phyloP scores from a whole-genome alignment of 2,888 invertebrate species.

The Monoplex corrugatus region DNA sequence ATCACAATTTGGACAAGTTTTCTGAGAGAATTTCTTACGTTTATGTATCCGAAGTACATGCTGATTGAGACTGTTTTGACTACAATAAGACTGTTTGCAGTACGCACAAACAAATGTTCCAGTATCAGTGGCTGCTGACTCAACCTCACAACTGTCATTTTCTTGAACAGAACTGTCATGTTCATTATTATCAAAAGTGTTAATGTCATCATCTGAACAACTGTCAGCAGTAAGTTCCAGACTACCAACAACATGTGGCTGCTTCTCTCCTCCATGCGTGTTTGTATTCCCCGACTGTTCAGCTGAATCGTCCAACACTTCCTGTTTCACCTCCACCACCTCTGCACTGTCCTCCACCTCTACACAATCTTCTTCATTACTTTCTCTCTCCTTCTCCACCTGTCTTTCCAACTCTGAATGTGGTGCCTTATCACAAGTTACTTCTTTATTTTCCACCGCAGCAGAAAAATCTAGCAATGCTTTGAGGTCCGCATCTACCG shows the following conservation, averaged over 20 bases:
- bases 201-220: neutral
- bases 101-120: neutral
- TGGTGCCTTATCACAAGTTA: neutral
- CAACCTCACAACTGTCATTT: neutral
- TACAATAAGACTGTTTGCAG: neutral
- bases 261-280: neutral
- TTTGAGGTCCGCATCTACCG: neutral
- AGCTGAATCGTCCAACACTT: neutral
- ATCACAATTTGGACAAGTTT: neutral
- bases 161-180: neutral
- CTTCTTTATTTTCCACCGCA: neutral
- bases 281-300: neutral
- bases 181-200: neutral
- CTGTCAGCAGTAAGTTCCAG: neutral
- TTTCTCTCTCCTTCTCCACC: neutral
- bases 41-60: neutral
- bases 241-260: neutral
- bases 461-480: conserved; percentile 1
- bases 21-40: neutral
- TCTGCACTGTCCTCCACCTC: neutral
- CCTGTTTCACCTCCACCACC: neutral
- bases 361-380: neutral
- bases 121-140: neutral
- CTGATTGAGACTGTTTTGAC: neutral
- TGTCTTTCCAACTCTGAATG: neutral